These are phyloP conservation scores for Magallana angulata DNA, from an alignment of 1,140 invertebrate genomes.

Conservation along the genomic window DNA sequence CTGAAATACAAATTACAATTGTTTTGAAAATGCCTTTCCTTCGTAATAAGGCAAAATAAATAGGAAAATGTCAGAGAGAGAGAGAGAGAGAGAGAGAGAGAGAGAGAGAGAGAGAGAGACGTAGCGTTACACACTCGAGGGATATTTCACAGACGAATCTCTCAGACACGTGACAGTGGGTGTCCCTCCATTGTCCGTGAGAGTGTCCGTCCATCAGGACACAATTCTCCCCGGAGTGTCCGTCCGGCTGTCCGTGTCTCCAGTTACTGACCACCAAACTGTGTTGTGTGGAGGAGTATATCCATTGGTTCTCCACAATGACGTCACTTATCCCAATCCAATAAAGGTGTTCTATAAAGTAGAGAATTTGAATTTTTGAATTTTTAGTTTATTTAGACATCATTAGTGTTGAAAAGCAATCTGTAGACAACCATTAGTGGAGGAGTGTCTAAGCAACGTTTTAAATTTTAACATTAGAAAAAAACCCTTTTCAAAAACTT, in stretches of 20 bases:
- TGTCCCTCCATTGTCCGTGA: neutral
- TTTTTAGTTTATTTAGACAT: no score
- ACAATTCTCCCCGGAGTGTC: constrained; percentile 7
- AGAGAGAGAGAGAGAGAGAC: neutral
- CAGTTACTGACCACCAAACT: neutral
- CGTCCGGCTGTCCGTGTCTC: neutral
- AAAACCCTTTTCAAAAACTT: no score
- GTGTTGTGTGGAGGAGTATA: constrained; percentile 7
- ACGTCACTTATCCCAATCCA: constrained; percentile 13
- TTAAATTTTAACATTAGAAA: no score
- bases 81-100: neutral
- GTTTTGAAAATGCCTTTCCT: neutral
- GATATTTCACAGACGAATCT: neutral
- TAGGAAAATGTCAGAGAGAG: no score
- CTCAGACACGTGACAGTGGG: neutral
- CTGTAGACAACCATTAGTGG: no score
- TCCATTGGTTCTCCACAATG: constrained; percentile 7
- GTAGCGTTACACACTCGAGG: neutral
- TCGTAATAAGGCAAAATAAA: neutral
- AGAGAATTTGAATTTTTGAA: no score
- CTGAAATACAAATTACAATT: no score
- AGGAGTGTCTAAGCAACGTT: no score
- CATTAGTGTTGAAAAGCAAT: no score
- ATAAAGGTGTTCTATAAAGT: neutral
- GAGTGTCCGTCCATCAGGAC: neutral